Evolutionary conservation across 2,888 invertebrate species (phyloP), one percentile per base, ranked within the genome.

Genomic region (Drosophila paucipuncta): DNA sequence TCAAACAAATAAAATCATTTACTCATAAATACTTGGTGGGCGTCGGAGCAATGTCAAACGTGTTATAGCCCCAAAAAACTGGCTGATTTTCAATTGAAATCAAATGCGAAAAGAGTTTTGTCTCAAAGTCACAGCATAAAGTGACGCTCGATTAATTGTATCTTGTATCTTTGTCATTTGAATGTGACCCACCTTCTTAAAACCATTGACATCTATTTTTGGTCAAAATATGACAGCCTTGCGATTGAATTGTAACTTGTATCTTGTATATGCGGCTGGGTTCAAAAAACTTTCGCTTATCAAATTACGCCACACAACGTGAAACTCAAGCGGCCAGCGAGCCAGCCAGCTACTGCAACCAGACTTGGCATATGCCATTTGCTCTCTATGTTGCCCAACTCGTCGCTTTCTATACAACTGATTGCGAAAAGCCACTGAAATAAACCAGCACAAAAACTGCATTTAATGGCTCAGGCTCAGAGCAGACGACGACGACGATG

Each of bases 251-350:
- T 65, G 54, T 66, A 37, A 71, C 25, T 62, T 62, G 54, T 66
- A 54, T 66, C 60, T 50, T 50, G 1, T 33, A 13, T 0, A 2
- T 28, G 63, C 63, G 71, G 68, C 63, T 62, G 67, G 50, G 88
- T 89, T 88, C 87, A 91, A 84, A 67, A 85, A 87, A 91, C 91
- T 91, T 88, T 88, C 87, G 83, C 87, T 89, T 89, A 87, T 89
- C 91, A 81, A 76, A 82, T 82, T 71, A 66, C 76, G 62, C 39
- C 67, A 80, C 64, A 76, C 77, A 63, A 60, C 55, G 68, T 73
- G 70, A 77, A 77, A 80, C 75, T 70, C 50, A 66, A 68, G 30
- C 33, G 52, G 67, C 52, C 9, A 47, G 43, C 13, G 1, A 52
- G 61, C 6, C 6, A 22, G n/a, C 3, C 16, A 47, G 61, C 53